A percentile compares a stretch with the other conserved stretches of the same genome.
Evolutionary conservation across 2,113 vertebrate genomes (phyloP).

Genomic region (Acanthisitta chloris): DNA sequence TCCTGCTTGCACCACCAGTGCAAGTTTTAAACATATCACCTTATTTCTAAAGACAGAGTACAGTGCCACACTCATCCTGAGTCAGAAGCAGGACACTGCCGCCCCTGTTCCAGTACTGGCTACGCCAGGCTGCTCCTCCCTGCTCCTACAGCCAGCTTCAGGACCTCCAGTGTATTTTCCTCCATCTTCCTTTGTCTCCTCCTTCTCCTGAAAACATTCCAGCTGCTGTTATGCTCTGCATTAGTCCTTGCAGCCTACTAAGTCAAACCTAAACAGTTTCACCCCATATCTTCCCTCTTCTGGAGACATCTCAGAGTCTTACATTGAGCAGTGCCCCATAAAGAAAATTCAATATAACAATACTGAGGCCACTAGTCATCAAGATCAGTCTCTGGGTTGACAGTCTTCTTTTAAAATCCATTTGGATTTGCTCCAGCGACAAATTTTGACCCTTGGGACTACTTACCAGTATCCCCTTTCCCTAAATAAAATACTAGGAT

Average conservation of each 20-base stretch:
- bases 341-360: not conserved
- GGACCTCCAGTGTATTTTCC: not conserved
- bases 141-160: not conserved
- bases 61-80: not conserved
- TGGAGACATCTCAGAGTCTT: not conserved
- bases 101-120: not conserved
- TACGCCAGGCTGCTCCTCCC: not conserved
- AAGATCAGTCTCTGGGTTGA: not conserved
- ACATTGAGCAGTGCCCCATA: not conserved
- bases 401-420: not conserved
- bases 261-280: not conserved
- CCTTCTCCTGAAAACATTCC: not conserved
- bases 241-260: not conserved
- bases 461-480: not conserved
- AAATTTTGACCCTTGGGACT: not conserved
- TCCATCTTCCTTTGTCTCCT: not conserved
- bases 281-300: not conserved
- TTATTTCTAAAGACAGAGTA: not conserved
- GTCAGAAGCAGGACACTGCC: accelerated
- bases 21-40: not conserved
- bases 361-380: not conserved
- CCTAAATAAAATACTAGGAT: not conserved
- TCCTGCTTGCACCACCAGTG: not conserved
- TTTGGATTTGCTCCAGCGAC: not conserved
- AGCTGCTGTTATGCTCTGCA: not conserved